Percentiles rank a stretch among this genome's conserved stretches.
Evolutionary conservation across 2,113 vertebrate species (phyloP).

Genomic region (Oryzias celebensis): DNA sequence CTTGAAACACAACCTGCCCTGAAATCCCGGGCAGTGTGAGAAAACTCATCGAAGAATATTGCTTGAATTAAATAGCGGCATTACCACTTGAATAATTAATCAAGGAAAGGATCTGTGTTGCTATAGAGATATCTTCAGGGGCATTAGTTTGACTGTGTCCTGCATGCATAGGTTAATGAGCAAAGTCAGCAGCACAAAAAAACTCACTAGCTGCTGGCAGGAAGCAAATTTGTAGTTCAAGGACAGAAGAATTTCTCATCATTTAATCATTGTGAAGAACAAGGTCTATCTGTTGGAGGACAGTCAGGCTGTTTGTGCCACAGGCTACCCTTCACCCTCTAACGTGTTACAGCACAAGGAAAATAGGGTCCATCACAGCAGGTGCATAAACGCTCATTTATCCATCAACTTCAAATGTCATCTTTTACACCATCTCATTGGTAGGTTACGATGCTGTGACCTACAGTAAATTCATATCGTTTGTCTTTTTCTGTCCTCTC

Average conservation of each 20-base stretch:
- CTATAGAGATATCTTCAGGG: constrained; percentile 9
- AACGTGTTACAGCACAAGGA: constrained; percentile 29
- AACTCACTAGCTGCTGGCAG: constrained; percentile 12
- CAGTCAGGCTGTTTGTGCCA: constrained; percentile 30
- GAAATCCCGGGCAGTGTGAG: not conserved
- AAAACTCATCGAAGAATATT: not conserved
- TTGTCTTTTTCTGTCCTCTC: constrained; percentile 48
- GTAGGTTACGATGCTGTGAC: constrained; percentile 9
- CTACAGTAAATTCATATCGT: constrained; percentile 37
- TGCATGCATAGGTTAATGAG: constrained; percentile 22
- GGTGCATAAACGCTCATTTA: constrained; percentile 35
- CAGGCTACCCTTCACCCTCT: constrained; percentile 23
- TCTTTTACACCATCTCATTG: not conserved
- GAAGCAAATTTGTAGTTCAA: constrained; percentile 36
- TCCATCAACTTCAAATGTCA: constrained; percentile 36
- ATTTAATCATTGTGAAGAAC: constrained; percentile 2
- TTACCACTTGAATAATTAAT: constrained; percentile 21
- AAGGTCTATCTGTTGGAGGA: constrained; percentile 31
- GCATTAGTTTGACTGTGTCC: constrained; percentile 30
- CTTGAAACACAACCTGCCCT: not conserved
- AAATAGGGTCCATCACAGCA: constrained; percentile 41
- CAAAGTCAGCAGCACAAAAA: constrained; percentile 16
- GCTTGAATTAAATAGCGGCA: not conserved
- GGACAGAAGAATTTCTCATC: constrained; percentile 21
- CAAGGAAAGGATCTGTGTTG: constrained; percentile 10